Evolutionary conservation across 2,888 invertebrate genomes (phyloP).

Genomic region (Aphodius granarius): DNA sequence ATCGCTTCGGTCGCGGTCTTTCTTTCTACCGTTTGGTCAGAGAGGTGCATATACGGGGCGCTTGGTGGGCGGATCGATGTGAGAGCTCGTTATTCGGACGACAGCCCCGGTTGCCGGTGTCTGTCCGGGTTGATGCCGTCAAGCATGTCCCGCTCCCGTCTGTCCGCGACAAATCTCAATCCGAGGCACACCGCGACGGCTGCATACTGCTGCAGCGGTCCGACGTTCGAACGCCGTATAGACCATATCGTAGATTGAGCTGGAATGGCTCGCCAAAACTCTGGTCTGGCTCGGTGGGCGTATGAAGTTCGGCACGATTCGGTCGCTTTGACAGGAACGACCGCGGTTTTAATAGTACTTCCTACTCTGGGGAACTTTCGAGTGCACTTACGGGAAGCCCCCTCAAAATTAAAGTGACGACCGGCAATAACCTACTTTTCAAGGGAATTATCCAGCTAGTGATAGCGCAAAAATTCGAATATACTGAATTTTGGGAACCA

Average conservation of each 20-base stretch:
- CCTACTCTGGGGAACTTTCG: neutral
- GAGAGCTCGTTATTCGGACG: conserved; percentile 52
- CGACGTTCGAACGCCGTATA: neutral
- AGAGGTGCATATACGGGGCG: neutral
- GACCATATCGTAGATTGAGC: neutral
- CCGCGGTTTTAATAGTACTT: neutral
- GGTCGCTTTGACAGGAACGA: neutral
- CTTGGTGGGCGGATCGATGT: conserved; percentile 42
- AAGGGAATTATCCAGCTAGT: neutral
- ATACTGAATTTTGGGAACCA: neutral
- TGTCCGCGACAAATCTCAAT: conserved; percentile 35
- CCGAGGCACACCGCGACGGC: conserved; percentile 7
- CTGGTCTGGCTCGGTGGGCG: neutral
- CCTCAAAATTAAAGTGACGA: neutral
- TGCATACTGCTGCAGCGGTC: conserved; percentile 10
- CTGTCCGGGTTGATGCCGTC: conserved; percentile 32
- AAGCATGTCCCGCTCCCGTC: conserved; percentile 32
- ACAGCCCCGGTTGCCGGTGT: conserved; percentile 43
- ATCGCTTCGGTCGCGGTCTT: neutral
- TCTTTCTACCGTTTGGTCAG: neutral
- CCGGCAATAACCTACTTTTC: neutral
- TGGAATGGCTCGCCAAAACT: neutral
- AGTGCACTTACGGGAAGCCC: neutral
- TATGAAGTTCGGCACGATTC: neutral
- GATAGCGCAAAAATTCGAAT: neutral